A percentile compares a stretch with the other conserved stretches of the same genome.
Evolutionary conservation across 2,113 vertebrate genomes (phyloP).

Genomic region (Cacatua alba): DNA sequence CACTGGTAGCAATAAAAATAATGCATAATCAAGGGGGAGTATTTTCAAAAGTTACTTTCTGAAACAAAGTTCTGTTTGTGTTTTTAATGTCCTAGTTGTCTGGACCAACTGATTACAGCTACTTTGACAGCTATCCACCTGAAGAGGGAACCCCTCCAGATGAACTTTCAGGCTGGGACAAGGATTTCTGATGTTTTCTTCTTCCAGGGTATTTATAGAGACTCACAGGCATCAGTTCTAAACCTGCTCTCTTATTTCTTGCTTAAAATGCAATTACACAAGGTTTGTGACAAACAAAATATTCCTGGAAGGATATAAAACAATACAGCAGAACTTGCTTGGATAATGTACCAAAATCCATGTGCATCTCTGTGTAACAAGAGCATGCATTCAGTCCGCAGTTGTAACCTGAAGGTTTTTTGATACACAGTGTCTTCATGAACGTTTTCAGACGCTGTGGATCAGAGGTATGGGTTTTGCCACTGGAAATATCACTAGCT

Average conservation of each 20-base stretch:
- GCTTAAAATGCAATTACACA: not conserved
- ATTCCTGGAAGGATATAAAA: not conserved
- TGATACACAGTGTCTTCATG: not conserved
- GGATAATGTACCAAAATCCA: not conserved
- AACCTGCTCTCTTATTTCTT: not conserved
- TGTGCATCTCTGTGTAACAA: not conserved
- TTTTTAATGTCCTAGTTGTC: slow-evolving; percentile 76
- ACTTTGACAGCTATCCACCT: slow-evolving; percentile 90
- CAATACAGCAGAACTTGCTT: not conserved
- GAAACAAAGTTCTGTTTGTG: not conserved
- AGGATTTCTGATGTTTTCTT: slow-evolving; percentile 84
- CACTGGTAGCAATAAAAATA: not conserved
- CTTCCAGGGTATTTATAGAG: not conserved
- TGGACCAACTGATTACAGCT: slow-evolving; percentile 89
- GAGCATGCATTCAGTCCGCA: not conserved
- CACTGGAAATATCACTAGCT: not conserved
- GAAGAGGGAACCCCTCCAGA: slow-evolving; percentile 89
- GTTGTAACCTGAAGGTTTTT: not conserved
- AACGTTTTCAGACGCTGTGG: not conserved
- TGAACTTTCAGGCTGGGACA: slow-evolving; percentile 94
- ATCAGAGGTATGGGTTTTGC: not conserved
- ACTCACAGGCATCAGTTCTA: not conserved
- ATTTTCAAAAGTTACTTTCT: not conserved
- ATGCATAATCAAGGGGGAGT: not conserved
- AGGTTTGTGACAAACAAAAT: not conserved